A percentile compares a stretch with the other conserved stretches of the same genome.
These are phyloP conservation scores for Ciconia maguari DNA, from an alignment of 2,113 vertebrate species.

Conservation along the genomic window DNA sequence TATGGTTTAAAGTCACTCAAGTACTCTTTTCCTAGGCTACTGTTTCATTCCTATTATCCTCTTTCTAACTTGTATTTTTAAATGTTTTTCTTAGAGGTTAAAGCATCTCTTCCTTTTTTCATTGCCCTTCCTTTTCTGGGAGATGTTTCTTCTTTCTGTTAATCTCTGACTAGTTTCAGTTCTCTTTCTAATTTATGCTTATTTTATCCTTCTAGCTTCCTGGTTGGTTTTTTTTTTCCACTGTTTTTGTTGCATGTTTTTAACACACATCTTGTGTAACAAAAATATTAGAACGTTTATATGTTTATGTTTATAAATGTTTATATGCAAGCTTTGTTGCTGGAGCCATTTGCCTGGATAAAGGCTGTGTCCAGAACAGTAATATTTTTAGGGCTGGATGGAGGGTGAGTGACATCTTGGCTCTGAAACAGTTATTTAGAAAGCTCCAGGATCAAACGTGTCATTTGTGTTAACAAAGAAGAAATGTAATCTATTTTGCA, in stretches of 20 bases:
- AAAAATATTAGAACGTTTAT: neutral
- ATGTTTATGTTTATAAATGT: too few species aligned
- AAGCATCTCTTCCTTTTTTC: neutral
- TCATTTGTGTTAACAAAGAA: neutral
- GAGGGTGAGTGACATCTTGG: neutral
- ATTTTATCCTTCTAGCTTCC: neutral
- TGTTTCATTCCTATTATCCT: neutral
- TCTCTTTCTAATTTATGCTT: slow-evolving; percentile 26
- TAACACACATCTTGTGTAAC: neutral
- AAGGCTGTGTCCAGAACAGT: neutral
- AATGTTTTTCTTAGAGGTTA: neutral
- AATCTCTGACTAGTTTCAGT: slow-evolving; percentile 30
- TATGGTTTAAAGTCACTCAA: neutral
- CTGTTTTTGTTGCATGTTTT: neutral
- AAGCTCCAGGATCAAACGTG: neutral
- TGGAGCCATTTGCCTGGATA: neutral
- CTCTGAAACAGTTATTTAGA: neutral
- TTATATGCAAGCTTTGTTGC: neutral
- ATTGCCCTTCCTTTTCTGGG: slow-evolving; percentile 1
- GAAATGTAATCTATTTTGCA: neutral
- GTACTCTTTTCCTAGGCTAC: neutral
- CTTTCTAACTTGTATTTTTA: neutral
- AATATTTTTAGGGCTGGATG: neutral
- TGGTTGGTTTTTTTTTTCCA: neutral
- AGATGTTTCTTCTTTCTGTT: slow-evolving; percentile 38